Base-by-base conservation (phyloP, 37 sponge, comb jelly and placozoan species). In the Geodia barretti region DNA sequence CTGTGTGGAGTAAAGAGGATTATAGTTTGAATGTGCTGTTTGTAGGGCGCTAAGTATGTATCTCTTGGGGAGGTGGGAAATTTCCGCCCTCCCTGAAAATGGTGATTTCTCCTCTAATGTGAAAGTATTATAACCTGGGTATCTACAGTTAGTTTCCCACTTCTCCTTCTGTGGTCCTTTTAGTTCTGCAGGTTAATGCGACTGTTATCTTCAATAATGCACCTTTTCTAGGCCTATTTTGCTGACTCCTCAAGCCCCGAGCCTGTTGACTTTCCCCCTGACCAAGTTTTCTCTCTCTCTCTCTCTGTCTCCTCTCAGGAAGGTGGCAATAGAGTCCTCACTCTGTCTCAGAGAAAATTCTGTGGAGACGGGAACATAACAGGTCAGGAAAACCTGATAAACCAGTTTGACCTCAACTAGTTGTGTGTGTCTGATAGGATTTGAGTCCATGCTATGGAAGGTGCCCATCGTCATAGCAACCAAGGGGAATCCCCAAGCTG, bases 311-410 rank as follows among this genome's bases (percentile, higher is more conserved):
- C 28, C 26, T 47, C 37, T 26, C 66, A 94, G 92, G 92, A 90
- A 19, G 88, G 85, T 17, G 62, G 28, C 33, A 84, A 79, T 24
- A 75, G 88, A 25, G 61, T 85, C 24, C 68, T 96, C 20, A 87
- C 74, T 3, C 71, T 92, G 38, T 72, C 82, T 0, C 92, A 94
- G 90, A 83, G 85, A 80, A 91, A 96, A 62, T 93, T 94, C 67
- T 87, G 88, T 86, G 90, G 87, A 60, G 93, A 95, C 85, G 97
- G 95, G 1, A 83, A 86, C 59, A 75, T 83, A 30, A 28, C 84
- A 59, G 92, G 80, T 79, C 60, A 43, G 68, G 19, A 1, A 23
- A 8, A 26, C 7, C 63, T 32, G 20, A 33, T 29, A 29, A 26
- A 7, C n/a, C 20, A 24, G 65, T 64, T 23, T 64, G 65, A 7